Base-by-base conservation (phyloP, 2,888 invertebrate genomes). In the Caenorhabditis sp. region DNA sequence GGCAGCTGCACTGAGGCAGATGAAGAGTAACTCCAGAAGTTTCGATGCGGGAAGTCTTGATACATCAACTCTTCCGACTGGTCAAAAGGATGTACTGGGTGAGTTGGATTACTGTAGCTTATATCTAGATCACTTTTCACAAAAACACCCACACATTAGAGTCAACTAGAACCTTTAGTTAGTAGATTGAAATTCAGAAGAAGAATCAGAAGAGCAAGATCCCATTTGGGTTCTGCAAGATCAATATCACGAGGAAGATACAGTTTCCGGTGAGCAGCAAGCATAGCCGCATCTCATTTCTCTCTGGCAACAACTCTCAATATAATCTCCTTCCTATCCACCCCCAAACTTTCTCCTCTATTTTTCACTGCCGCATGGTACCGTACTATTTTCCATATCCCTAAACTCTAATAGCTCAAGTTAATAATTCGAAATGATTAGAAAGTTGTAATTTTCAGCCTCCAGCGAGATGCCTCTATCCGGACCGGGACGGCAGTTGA, bases 391-490 rank as follows among this genome's bases (percentile, higher is more conserved):
- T 49, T 51, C 31, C 26, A 35, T 22, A 24, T 54, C 61, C 63
- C 41, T 26, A 56, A 75, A 63, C 10, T 51, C 51, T 64, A 58
- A 70, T 54, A 47, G 31, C 51, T 49, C n/a, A n/a, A 38, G 19
- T 35, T 41, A 3, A 26, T 35, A 14, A 14, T 19, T 38, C 6
- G n/a, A 28, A 26, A 8, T 6, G 0, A 51, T 19, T 31, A 1
- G 6, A 28, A 66, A 28, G 24, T 14, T 6, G 16, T 26, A 12
- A 1, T 68, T 84, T 84, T 82, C 82, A 86, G 87, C 86, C 49
- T 79, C 86, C 28, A 82, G 82, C 69, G 90, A 90, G 44, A 91
- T 91, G 91, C 91, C 91, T 2, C 61, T 85, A 38, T 88, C 90
- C 31, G 91, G 91, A 19, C 91, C 91, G 0, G 91, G 91, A 8